phyloP scores from a whole-genome alignment of 2,797 vertebrate species.

The Morus bassanus region DNA sequence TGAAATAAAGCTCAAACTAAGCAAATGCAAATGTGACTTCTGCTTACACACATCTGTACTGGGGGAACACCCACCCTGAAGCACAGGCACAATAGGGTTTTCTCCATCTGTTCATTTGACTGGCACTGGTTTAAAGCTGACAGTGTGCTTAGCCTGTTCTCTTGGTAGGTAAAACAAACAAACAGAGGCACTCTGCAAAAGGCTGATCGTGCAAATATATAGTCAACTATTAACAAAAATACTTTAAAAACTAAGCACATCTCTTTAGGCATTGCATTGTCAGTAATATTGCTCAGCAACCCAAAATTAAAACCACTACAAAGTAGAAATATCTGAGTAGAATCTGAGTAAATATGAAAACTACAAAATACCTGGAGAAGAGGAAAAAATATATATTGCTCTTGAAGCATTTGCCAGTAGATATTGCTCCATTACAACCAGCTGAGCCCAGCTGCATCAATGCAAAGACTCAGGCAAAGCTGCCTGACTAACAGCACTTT shows the following conservation, averaged over 20 bases:
- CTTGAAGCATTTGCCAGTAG: not conserved
- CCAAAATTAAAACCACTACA: not conserved
- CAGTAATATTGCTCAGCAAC: not conserved
- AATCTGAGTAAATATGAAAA: not conserved
- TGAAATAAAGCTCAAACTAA: not conserved
- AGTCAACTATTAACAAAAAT: not conserved
- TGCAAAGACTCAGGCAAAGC: not conserved
- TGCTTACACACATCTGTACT: not conserved
- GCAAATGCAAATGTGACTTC: not conserved
- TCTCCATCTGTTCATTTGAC: not conserved
- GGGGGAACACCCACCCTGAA: not conserved
- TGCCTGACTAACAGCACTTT: not conserved
- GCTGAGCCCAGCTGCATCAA: not conserved
- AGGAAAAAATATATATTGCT: not conserved
- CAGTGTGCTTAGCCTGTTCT: not conserved
- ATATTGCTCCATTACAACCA: not conserved
- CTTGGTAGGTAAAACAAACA: not conserved
- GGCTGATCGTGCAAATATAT: not conserved
- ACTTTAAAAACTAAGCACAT: not conserved
- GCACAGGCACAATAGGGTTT: not conserved
- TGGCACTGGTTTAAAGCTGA: not conserved
- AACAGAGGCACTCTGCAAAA: rapidly evolving
- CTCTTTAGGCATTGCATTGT: not conserved
- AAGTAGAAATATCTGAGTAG: not conserved
- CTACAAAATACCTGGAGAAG: not conserved